Conservation (phyloP, 2,888 invertebrate species). For the Entomobrya multifasciata region DNA sequence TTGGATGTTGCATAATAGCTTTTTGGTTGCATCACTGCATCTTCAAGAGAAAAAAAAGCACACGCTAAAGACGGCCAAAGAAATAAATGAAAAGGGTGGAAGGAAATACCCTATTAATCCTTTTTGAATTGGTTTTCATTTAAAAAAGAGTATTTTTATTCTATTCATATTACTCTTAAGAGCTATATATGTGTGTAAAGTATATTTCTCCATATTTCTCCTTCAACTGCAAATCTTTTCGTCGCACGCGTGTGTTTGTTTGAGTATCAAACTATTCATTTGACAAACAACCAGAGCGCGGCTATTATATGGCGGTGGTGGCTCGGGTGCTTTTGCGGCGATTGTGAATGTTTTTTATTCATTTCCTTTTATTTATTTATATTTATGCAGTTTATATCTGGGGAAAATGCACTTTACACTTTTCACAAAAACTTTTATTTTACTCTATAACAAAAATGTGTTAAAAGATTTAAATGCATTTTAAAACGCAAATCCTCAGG, state of each 20-base stretch:
- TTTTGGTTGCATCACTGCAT: slow-evolving; percentile 9
- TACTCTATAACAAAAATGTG: slow-evolving; percentile 20
- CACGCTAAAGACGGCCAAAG: slow-evolving; percentile 2
- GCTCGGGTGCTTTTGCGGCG: background rate
- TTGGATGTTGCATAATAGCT: background rate
- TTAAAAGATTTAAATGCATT: slow-evolving; percentile 63
- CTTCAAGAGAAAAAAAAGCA: background rate
- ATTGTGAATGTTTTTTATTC: background rate
- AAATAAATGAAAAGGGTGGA: slow-evolving; percentile 35
- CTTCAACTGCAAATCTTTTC: slow-evolving; percentile 5
- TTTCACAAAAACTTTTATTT: background rate
- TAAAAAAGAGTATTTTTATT: slow-evolving; percentile 51
- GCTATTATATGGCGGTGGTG: background rate
- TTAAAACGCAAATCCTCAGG: slow-evolving; percentile 25
- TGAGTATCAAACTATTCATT: too few species aligned
- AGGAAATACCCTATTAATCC: slow-evolving; percentile 62
- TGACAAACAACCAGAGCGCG: slow-evolving; percentile 25
- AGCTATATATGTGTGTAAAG: too few species aligned
- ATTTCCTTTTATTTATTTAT: slow-evolving; percentile 43
- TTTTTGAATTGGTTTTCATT: slow-evolving; percentile 71
- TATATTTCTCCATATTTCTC: too few species aligned
- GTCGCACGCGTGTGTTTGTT: slow-evolving; percentile 32
- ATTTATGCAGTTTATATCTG: slow-evolving; percentile 10
- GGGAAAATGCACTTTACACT: background rate
- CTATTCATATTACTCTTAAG: slow-evolving; percentile 11